Percentiles rank a stretch among this genome's conserved stretches.
phyloP scores from a whole-genome alignment of 2,797 vertebrate genomes.

The Sebastes hubbsi region DNA sequence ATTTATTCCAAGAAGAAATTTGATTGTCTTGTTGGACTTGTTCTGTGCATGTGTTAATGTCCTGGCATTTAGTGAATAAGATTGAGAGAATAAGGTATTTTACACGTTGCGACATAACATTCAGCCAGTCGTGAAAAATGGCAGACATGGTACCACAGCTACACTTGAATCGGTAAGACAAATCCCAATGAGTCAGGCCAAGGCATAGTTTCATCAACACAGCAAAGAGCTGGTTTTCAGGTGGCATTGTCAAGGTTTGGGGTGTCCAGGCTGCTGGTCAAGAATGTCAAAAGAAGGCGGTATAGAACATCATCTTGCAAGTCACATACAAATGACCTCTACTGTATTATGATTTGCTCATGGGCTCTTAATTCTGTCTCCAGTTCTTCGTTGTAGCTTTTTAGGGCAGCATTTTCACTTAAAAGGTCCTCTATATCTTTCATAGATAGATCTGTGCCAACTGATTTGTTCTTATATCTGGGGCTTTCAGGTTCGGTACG shows the following conservation, averaged over 20 bases:
- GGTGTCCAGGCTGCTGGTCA: neutral
- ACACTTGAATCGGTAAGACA: neutral
- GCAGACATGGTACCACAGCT: neutral
- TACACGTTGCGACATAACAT: neutral
- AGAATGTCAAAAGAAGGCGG: neutral
- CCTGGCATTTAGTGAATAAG: neutral
- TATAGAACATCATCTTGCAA: neutral
- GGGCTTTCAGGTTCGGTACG: neutral
- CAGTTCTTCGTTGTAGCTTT: neutral
- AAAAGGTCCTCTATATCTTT: neutral
- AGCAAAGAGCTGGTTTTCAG: neutral
- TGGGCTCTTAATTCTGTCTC: neutral
- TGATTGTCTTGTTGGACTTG: neutral
- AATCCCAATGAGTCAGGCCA: neutral
- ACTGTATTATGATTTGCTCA: neutral
- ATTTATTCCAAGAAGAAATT: neutral
- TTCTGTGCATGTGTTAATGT: neutral
- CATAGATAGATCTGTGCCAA: neutral
- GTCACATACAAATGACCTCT: neutral
- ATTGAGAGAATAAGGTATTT: neutral
- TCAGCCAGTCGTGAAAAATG: neutral
- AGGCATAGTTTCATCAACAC: neutral
- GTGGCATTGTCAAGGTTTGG: neutral
- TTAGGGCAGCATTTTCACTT: neutral
- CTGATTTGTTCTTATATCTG: neutral